These are phyloP conservation scores for Tiliqua scincoides DNA, from an alignment of 2,113 vertebrate genomes.

Conservation along the genomic window DNA sequence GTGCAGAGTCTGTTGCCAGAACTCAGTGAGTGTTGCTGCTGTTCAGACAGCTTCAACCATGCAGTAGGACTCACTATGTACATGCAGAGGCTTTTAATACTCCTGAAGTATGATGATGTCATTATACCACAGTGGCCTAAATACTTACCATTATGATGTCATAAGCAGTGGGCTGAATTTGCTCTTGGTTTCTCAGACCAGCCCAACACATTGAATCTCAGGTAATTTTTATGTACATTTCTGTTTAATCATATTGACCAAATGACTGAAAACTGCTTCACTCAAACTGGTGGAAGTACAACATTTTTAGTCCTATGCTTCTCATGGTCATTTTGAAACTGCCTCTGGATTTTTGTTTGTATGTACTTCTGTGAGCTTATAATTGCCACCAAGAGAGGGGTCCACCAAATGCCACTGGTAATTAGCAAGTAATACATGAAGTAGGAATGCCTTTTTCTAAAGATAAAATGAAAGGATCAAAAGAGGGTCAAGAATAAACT, in stretches of 20 bases:
- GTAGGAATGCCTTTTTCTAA: background rate
- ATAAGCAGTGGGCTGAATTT: background rate
- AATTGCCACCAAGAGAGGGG: background rate
- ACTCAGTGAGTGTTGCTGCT: background rate
- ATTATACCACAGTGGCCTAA: background rate
- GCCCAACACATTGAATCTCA: background rate
- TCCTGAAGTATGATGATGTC: background rate
- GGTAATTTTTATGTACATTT: background rate
- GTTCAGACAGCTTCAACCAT: background rate
- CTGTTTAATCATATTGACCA: background rate
- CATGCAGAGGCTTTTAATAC: background rate
- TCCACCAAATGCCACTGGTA: background rate
- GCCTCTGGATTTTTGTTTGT: background rate
- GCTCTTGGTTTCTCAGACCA: too few relatives aligned
- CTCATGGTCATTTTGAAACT: background rate
- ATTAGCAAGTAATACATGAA: background rate
- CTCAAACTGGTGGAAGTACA: background rate
- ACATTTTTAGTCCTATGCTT: background rate
- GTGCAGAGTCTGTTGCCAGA: background rate
- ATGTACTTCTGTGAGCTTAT: too few relatives aligned
- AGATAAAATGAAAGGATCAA: background rate
- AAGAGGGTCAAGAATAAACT: background rate
- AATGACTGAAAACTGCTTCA: background rate
- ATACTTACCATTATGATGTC: background rate
- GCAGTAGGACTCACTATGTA: background rate